Percentiles rank a stretch among this genome's conserved stretches.
phyloP scores from a whole-genome alignment of 2,888 invertebrate genomes.

The Homarus gammarus region DNA sequence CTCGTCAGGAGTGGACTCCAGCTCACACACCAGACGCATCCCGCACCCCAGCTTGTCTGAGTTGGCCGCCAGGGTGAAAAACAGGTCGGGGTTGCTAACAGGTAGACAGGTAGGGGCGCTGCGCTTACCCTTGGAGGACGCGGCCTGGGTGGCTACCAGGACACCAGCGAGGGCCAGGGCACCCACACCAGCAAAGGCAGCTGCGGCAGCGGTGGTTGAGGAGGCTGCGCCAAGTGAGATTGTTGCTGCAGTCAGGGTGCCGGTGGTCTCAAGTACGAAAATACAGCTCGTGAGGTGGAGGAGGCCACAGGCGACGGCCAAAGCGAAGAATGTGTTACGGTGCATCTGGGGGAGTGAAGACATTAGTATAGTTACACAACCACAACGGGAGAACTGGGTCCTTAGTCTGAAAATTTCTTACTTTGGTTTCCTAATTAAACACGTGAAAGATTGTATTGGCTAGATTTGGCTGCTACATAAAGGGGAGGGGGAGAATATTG shows the following conservation, averaged over 20 bases:
- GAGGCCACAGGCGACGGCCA: conserved; percentile 23
- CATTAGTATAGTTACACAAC: neutral
- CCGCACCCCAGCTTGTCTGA: conserved; percentile 71
- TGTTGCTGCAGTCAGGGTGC: conserved; percentile 14
- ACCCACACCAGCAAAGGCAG: conserved; percentile 22
- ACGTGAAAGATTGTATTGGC: too few species aligned
- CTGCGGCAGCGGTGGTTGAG: neutral
- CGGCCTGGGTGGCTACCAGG: neutral
- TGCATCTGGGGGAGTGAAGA: conserved; percentile 6
- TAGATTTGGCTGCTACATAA: too few species aligned
- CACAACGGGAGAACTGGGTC: too few species aligned
- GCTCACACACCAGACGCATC: conserved; percentile 36
- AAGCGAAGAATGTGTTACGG: conserved; percentile 19
- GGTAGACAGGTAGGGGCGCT: conserved; percentile 10
- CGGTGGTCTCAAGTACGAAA: conserved; percentile 4
- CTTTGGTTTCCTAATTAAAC: too few species aligned
- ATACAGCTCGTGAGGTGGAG: conserved; percentile 9
- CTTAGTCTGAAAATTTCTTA: too few species aligned
- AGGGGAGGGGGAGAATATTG: too few species aligned
- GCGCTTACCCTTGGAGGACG: conserved; percentile 18
- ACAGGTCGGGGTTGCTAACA: conserved; percentile 33
- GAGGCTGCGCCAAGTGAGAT: neutral
- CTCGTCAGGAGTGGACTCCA: conserved; percentile 56
- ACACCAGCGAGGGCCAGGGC: conserved; percentile 21
- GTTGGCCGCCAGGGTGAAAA: conserved; percentile 46